Evolutionary conservation across 2,113 vertebrate species (phyloP).

Genomic region (Onychorhynchus coronatus): DNA sequence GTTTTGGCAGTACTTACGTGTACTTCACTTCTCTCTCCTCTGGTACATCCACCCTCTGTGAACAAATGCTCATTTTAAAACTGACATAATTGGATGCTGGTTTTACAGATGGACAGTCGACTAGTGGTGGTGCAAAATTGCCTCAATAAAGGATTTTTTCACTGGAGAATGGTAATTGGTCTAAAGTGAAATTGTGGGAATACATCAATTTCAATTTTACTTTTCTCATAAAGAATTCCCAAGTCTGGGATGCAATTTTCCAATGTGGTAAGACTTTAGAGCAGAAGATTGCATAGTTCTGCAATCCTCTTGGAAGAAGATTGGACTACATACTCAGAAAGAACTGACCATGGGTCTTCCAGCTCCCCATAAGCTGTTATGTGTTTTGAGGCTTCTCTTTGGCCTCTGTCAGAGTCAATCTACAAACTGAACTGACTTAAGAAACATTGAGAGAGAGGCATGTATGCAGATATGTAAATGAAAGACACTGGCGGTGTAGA

Average conservation of each 20-base stretch:
- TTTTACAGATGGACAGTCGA: not conserved
- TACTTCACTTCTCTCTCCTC: not conserved
- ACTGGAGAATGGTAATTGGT: not conserved
- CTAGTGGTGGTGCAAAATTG: not conserved
- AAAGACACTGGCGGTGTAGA: not conserved
- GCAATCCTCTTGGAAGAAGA: accelerated
- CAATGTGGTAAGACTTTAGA: not conserved
- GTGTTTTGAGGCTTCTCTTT: not conserved
- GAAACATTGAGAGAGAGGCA: not conserved
- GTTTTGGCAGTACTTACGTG: not conserved
- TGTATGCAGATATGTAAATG: accelerated
- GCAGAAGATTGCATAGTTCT: not conserved
- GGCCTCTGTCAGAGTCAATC: not conserved
- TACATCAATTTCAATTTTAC: not conserved
- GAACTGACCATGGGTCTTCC: not conserved
- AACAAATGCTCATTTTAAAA: not conserved
- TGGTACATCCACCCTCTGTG: accelerated
- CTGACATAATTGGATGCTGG: not conserved
- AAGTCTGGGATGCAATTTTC: not conserved
- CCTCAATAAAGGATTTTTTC: not conserved
- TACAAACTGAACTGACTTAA: not conserved
- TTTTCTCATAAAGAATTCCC: not conserved
- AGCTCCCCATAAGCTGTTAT: not conserved
- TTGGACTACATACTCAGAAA: not conserved
- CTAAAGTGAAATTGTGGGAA: not conserved